Conservation (phyloP, 2,888 invertebrate species). For the Lasioglossum malachurum region DNA sequence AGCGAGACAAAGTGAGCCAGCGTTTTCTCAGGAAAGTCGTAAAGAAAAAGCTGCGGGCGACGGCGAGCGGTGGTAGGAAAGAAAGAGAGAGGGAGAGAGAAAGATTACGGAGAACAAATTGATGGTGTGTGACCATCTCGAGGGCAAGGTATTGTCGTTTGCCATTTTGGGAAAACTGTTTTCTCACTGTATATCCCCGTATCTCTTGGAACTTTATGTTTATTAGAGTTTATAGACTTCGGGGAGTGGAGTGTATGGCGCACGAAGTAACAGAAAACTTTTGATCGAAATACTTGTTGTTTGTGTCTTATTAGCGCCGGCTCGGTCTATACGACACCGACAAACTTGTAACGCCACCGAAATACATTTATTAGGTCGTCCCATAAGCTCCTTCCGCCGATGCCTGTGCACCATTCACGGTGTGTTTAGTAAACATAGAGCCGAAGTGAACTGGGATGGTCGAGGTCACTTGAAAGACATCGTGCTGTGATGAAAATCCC, state of each 20-base stretch:
- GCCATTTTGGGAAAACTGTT: conserved; percentile 24
- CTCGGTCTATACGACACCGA: neutral
- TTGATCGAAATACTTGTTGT: neutral
- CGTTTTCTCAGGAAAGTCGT: neutral
- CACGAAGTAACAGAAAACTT: conserved; percentile 1
- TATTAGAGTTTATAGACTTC: conserved; percentile 4
- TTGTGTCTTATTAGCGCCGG: neutral
- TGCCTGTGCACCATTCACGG: neutral
- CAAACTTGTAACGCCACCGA: neutral
- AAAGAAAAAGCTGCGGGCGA: neutral
- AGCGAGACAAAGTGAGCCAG: neutral
- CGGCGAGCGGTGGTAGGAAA: neutral
- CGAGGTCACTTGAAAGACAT: too few species aligned
- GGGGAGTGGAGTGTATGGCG: neutral
- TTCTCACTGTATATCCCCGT: neutral
- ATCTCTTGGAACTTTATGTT: neutral
- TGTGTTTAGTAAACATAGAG: neutral
- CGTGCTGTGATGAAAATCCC: too few species aligned
- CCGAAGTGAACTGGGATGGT: neutral
- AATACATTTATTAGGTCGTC: neutral
- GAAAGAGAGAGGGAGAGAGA: neutral
- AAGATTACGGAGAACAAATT: conserved; percentile 21
- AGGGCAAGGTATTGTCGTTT: conserved; percentile 24
- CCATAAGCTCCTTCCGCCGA: neutral
- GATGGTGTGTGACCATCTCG: conserved; percentile 20